Base-by-base conservation (phyloP, 1,140 invertebrate species). In the Hylyphantes graminicola region DNA sequence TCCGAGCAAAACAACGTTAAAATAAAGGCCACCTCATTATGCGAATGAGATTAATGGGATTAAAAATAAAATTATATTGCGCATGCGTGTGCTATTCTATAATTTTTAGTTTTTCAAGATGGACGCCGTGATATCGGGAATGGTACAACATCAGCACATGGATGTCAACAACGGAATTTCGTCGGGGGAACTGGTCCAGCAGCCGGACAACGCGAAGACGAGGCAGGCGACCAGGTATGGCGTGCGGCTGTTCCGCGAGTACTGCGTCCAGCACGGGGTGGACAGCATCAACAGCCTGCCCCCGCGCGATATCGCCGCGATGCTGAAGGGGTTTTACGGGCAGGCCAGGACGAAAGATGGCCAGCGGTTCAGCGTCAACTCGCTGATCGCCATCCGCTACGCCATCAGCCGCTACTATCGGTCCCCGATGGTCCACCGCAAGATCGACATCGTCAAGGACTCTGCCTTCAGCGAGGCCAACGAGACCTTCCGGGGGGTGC, bases 331-430 rank as follows among this genome's bases (percentile, higher is more conserved):
- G 55, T 86, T 86, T 55, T 86, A 86, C 64, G 86, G 79, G 70
- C 83, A 85, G 64, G 86, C 79, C 64, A 85, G 86, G 51, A 86
- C 86, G 55, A 85, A 85, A 73, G 86, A 86, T 77, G 86, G 86
- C 76, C 84, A 85, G 68, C 70, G 84, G 61, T 86, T 86, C 61
- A 86, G 86, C 68, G 86, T 85, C 59, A 86, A 86, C 78, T 86
- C 86, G 61, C 68, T 86, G 85, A 85, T 86, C 74, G 86, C 85
- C 7, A 86, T 86, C 61, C 78, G 86, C 19, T 86, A 86, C 50
- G 86, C 86, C 54, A 86, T 86, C 74, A 86, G 85, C 67, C 84
- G 86, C 55, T 86, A 86, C 81, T 86, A 86, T 79, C 77, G 85
- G 12, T 86, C 85, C 48, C 85, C 85, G 48, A 85, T 82, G 77